Conservation (phyloP, 2,888 invertebrate species). For the Sesia bembeciformis region DNA sequence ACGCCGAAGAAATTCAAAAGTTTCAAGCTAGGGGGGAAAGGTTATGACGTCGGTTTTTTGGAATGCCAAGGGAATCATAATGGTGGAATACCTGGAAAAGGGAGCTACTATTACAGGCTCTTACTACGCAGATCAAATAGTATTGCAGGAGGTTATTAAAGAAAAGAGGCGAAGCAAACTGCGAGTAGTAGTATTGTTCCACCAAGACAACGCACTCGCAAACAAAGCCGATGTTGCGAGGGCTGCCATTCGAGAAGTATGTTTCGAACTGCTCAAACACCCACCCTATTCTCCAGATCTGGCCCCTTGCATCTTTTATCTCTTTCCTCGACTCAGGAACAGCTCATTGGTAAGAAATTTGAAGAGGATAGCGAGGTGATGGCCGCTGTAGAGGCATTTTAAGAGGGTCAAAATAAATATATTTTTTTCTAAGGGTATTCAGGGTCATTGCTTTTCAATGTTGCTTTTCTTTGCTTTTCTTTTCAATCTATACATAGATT, state of each 20-base stretch:
- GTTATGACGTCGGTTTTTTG: background rate
- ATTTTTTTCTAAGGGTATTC: no score
- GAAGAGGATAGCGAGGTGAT: background rate
- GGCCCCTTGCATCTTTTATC: background rate
- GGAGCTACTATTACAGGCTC: background rate
- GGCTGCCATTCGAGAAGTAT: background rate
- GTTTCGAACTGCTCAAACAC: background rate
- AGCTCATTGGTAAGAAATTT: background rate
- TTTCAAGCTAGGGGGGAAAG: conserved; percentile 2
- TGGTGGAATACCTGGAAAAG: no score
- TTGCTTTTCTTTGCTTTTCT: no score
- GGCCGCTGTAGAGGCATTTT: background rate
- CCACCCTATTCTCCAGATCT: background rate
- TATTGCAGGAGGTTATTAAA: background rate
- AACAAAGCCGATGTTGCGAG: background rate
- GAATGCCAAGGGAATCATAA: no score
- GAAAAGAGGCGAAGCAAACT: background rate
- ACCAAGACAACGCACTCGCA: background rate
- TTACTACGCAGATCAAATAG: background rate
- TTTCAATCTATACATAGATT: no score
- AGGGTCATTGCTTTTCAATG: no score
- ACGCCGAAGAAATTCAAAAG: conserved; percentile 12
- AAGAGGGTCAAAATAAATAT: background rate
- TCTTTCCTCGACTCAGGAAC: background rate
- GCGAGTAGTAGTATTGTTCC: background rate